Base-by-base conservation (phyloP, 2,797 vertebrate species). In the Lates japonicus region DNA sequence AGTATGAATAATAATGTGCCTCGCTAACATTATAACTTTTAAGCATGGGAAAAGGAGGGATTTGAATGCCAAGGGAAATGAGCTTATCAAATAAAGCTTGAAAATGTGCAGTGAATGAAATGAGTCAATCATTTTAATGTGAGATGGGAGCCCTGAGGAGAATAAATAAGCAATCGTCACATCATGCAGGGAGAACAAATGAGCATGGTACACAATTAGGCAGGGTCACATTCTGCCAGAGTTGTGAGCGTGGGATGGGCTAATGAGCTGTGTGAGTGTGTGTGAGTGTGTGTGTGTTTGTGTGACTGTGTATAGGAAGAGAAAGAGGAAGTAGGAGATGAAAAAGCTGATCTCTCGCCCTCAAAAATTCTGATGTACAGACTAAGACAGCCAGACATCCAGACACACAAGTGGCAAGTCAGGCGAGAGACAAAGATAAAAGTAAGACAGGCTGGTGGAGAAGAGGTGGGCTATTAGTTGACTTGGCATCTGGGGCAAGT, bases 61-160 rank as follows among this genome's bases (percentile, higher is more conserved):
- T 93, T 91, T 86, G 85, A 90, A 93, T 83, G 90, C 90, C 88
- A 73, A 80, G 94, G 92, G 93, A 94, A 93, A 93, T 86, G 80
- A 92, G 94, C 94, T 95, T 93, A 95, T 96, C 94, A 95, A 95
- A 95, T 94, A 95, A 95, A 93, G 94, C 94, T 94, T 75, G 90
- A 92, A 94, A 94, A 95, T 96, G 95, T 94, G 94, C 92, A 88
- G 85, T 88, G 94, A 95, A 95, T 96, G 93, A 96, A 95, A 96
- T 92, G 93, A 95, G 95, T 95, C 95, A 95, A 95, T 96, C 94
- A 95, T 96, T 95, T 94, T 94, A 95, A 95, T 94, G 94, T 92
- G 95, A 87, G 85, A 89, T 84, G 88, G 92, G 82, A 93, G 92
- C 94, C 94, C 95, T 76, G 93, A 94, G 92, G 94, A 95, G 94